Evolutionary conservation across 37 sponge, comb jelly and placozoan genomes (phyloP).

Genomic region (Spongilla lacustris): DNA sequence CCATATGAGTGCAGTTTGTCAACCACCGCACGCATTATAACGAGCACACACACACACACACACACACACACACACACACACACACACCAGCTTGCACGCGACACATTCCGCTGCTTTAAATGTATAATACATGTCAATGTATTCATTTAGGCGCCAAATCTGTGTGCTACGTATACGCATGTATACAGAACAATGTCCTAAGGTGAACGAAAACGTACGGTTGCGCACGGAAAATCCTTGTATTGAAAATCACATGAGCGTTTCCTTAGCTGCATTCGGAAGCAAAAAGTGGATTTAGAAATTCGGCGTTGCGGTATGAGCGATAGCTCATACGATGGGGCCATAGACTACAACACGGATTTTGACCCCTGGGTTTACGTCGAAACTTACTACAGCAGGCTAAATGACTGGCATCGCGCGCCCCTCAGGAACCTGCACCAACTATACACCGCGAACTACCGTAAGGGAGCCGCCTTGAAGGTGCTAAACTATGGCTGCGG

Average conservation of each 20-base stretch:
- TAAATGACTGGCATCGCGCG: background rate
- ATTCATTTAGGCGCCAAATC: background rate
- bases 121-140: background rate
- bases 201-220: background rate
- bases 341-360: background rate
- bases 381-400: background rate
- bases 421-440: background rate
- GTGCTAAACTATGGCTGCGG: slow-evolving; percentile 48
- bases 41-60: too few relatives aligned
- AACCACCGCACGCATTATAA: too few relatives aligned
- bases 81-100: too few relatives aligned
- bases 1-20: too few relatives aligned
- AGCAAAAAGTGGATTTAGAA: slow-evolving; percentile 1
- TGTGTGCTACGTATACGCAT: background rate
- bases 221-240: background rate
- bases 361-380: background rate
- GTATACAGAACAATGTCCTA: background rate
- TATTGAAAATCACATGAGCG: too few relatives aligned
- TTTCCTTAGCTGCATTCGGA: too few relatives aligned
- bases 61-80: too few relatives aligned
- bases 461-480: slow-evolving; percentile 10
- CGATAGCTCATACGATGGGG: background rate
- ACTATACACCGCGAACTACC: background rate
- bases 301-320: background rate
- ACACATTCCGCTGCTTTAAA: too few relatives aligned